Evolutionary conservation across 2,797 vertebrate genomes (phyloP), one percentile per base, ranked within the genome.

Genomic region (Urocyon cinereoargenteus): DNA sequence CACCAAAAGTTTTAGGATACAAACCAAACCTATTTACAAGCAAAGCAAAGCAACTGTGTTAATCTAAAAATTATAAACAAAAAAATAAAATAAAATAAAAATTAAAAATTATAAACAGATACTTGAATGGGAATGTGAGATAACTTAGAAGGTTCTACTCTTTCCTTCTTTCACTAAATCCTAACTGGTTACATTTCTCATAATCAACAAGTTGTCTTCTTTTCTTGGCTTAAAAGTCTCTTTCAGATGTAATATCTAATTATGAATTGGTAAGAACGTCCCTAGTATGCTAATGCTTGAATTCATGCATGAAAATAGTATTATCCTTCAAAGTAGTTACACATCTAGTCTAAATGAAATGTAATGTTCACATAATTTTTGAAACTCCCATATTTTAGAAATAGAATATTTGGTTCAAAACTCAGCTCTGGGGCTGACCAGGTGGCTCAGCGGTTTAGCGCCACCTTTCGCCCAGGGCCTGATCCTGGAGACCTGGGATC

Each of bases 1-100:
- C 78, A 97, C 34, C 59, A 57, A 93, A 95, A 81, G 59, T 19
- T 95, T 94, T 90, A 97, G 61, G 64, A 55, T 57, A 85, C 66
- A 24, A 51, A 57, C 10, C 31, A 78, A 64, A 90, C 51, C 64
- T 86, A 70, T 82, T 83, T 53, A 94, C 21, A 95, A 93, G 70
- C 75, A 90, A 86, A 85, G 24, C 53, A 96, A 87, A 95, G 21
- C 66, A 93, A 89, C 1, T 73, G 2, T 66, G 90, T 88, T 28
- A 21, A 92, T 40, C 5, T 70, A 75, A 84, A 94, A 91, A 91
- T 70, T 81, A 94, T 40, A 93, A 97, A 94, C 19, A 86, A 21
- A 77, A 55, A 55, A 55, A 19, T 61, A 24, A 61, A 59, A 22
- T 22, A 22, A 59, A 24, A 59, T 59, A n/a, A n/a, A n/a, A 59